These are phyloP conservation scores for Cyclophora albipunctata DNA, from an alignment of 2,888 invertebrate species.

Conservation along the genomic window DNA sequence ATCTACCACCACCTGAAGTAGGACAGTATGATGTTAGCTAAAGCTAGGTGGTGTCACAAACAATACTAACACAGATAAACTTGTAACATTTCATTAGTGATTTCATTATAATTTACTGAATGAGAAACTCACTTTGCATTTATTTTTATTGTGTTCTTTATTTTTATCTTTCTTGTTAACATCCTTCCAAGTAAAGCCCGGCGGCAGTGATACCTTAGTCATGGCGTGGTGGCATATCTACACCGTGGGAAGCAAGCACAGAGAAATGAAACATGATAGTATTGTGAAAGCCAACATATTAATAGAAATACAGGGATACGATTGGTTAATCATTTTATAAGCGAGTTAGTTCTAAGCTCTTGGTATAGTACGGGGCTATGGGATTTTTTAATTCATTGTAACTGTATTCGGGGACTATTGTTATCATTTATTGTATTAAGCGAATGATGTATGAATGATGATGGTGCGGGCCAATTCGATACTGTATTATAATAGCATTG, in stretches of 20 bases:
- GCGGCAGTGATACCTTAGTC: conserved; percentile 58
- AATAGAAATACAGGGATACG: no score
- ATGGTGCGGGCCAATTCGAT: no score
- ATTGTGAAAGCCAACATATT: conserved; percentile 27
- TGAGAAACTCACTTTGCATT: conserved; percentile 50
- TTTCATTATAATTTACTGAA: conserved; percentile 14
- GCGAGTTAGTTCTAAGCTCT: background rate
- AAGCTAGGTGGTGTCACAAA: conserved; percentile 3
- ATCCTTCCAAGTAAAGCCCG: conserved; percentile 66
- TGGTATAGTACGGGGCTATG: no score
- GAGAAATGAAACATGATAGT: conserved; percentile 38
- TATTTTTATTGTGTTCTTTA: conserved; percentile 52
- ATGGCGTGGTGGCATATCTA: conserved; percentile 58
- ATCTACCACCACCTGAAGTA: conserved; percentile 7
- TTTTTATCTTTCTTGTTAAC: conserved; percentile 55
- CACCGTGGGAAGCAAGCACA: conserved; percentile 53
- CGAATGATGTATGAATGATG: no score
- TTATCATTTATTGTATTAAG: no score
- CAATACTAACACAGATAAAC: conserved; percentile 4
- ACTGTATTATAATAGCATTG: no score
- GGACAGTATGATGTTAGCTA: background rate
- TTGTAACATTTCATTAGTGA: conserved; percentile 3
- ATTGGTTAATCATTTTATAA: no score
- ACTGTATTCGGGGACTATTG: no score
- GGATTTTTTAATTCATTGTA: no score